phyloP scores from a whole-genome alignment of 2,888 invertebrate species.

The Carcina quercana region DNA sequence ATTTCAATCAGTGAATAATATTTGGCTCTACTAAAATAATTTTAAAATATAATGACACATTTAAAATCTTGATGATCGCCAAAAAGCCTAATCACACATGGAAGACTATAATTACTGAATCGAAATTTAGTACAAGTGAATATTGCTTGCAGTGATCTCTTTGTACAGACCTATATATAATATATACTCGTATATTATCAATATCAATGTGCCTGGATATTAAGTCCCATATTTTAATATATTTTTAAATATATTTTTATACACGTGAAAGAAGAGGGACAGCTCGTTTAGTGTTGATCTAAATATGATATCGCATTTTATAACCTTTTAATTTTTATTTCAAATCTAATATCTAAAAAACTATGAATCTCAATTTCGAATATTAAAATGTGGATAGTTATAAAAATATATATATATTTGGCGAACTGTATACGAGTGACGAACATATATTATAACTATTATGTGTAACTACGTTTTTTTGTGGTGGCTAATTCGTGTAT shows the following conservation, averaged over 20 bases:
- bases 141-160: constrained; percentile 40
- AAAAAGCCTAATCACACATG: constrained; percentile 39
- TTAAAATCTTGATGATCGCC: constrained; percentile 14
- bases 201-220: constrained; percentile 18
- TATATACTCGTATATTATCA: constrained; percentile 46
- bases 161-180: constrained; percentile 23
- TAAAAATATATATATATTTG: constrained; percentile 61
- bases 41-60: too few species aligned
- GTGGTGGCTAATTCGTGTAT: constrained; percentile 48
- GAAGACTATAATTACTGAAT: constrained; percentile 43
- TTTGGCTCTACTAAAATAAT: too few species aligned
- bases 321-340: constrained; percentile 29
- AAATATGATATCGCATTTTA: constrained; percentile 42
- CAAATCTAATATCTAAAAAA: constrained; percentile 36
- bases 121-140: constrained; percentile 22
- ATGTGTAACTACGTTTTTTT: constrained; percentile 45
- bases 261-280: constrained; percentile 28
- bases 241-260: constrained; percentile 14
- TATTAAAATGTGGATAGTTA: constrained; percentile 59
- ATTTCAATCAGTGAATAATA: too few species aligned
- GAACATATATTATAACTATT: constrained; percentile 33
- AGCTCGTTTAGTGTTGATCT: constrained; percentile 37
- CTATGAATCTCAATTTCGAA: constrained; percentile 60
- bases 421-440: constrained; percentile 56
- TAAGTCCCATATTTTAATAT: constrained; percentile 33